Percentiles rank a stretch among this genome's conserved stretches.
phyloP scores from a whole-genome alignment of 2,113 vertebrate genomes.

The Pedionomus torquatus region DNA sequence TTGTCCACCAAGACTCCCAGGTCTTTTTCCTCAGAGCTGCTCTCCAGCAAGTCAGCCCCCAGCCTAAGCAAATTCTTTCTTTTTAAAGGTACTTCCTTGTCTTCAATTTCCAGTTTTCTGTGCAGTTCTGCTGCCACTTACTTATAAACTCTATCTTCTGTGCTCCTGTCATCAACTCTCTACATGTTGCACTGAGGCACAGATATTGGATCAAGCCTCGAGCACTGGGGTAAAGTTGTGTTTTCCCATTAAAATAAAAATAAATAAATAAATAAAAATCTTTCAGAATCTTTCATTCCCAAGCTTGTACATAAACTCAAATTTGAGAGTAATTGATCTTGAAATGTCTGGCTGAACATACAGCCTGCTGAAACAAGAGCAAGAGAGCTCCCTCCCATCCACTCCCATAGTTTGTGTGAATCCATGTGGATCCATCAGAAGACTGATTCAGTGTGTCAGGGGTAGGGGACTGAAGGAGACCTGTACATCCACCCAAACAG shows the following conservation, averaged over 20 bases:
- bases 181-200: neutral
- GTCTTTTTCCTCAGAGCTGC: too few relatives aligned
- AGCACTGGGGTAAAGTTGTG: neutral
- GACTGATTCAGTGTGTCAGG: slow-evolving; percentile 32
- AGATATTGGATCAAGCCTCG: neutral
- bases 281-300: neutral
- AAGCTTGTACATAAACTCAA: neutral
- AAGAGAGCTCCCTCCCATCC: neutral
- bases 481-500: neutral
- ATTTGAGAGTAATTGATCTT: slow-evolving; percentile 50
- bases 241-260: neutral
- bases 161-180: neutral
- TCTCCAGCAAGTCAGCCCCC: too few relatives aligned
- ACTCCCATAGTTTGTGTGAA: slow-evolving; percentile 44
- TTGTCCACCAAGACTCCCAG: too few relatives aligned
- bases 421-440: slow-evolving; percentile 41
- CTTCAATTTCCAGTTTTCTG: neutral
- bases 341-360: slow-evolving; percentile 17
- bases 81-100: neutral
- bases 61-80: neutral
- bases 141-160: neutral
- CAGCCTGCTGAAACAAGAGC: neutral
- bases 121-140: neutral
- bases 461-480: neutral
- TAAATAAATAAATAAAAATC: neutral